phyloP scores from a whole-genome alignment of 2,888 invertebrate species.

The Catocala nupta region DNA sequence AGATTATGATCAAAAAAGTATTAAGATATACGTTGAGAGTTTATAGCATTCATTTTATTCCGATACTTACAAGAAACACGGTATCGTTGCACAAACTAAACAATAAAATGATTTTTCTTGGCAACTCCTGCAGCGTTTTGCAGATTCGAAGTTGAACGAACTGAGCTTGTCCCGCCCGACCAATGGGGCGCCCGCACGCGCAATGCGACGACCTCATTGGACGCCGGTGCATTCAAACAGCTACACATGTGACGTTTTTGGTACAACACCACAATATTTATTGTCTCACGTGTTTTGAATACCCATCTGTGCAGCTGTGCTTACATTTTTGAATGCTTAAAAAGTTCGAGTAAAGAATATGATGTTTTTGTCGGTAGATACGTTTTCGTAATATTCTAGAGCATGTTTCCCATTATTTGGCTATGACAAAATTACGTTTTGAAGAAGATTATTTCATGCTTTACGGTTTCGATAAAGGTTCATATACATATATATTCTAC shows the following conservation, averaged over 20 bases:
- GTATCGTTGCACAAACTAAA: constrained; percentile 35
- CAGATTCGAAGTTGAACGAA: constrained; percentile 76
- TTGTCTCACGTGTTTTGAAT: constrained; percentile 48
- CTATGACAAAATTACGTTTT: too few relatives aligned
- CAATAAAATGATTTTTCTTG: constrained; percentile 57
- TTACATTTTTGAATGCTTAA: too few relatives aligned
- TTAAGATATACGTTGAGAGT: constrained; percentile 6
- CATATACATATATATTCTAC: too few relatives aligned
- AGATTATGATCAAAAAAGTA: background rate
- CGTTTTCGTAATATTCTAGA: too few relatives aligned
- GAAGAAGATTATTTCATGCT: too few relatives aligned
- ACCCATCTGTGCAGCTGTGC: constrained; percentile 12
- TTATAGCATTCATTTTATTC: constrained; percentile 30
- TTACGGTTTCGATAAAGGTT: too few relatives aligned
- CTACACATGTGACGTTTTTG: constrained; percentile 53
- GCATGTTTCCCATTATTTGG: too few relatives aligned
- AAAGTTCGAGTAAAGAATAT: background rate
- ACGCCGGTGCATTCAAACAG: constrained; percentile 57
- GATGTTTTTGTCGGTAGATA: background rate
- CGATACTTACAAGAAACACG: constrained; percentile 31
- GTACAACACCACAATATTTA: constrained; percentile 48
- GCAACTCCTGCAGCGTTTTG: constrained; percentile 67
- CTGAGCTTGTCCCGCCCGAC: constrained; percentile 59
- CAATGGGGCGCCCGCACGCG: constrained; percentile 69
- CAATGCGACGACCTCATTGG: constrained; percentile 82